Evolutionary conservation across 2,888 invertebrate genomes (phyloP), one percentile per base, ranked within the genome.

Genomic region (Therioaphis trifolii): DNA sequence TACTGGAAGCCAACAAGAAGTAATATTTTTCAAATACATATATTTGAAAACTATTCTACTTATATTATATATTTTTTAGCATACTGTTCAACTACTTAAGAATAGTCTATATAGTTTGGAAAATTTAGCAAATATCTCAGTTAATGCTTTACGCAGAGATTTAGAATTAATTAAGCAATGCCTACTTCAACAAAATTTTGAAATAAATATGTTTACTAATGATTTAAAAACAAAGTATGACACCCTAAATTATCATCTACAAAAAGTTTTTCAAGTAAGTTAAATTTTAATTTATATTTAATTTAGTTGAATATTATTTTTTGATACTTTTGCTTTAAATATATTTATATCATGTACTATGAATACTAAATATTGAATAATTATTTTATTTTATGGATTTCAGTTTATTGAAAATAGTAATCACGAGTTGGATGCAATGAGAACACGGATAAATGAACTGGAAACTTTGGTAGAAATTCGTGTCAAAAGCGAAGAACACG

Each of bases 121-220:
- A 63, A 63, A 72, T 63, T 7, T 82, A 35, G 35, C 72, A 21
- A 72, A 24, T 63, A 52, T 61, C 21, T 40, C 80, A 49, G 49
- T 82, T 35, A 72, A 63, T n/a, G 43, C 49, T 21, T 58, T 82
- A 4, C 72, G 80, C 11, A 72, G 72, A 35, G 80, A 82, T 63
- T 82, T 82, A 72, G 63, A 82, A 52, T 12, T 61, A 49, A 35
- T 82, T 35, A 82, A 82, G 40, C 72, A 82, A 49, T 82, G 14
- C 14, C 12, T 72, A n/a, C 9, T 29, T 35, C 46, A 82, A 61
- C 61, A 72, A 72, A 82, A 72, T 49, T 35, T 63, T 12, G 61
- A 72, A n/a, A 82, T 82, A 18, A 14, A 63, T 18, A 35, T 24
- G 35, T 72, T 82, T 55, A 63, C 63, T 12, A 72, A 63, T 61